Percentiles rank a stretch among this genome's conserved stretches.
Evolutionary conservation across 2,888 invertebrate genomes (phyloP).

Genomic region (Euproctis similis): DNA sequence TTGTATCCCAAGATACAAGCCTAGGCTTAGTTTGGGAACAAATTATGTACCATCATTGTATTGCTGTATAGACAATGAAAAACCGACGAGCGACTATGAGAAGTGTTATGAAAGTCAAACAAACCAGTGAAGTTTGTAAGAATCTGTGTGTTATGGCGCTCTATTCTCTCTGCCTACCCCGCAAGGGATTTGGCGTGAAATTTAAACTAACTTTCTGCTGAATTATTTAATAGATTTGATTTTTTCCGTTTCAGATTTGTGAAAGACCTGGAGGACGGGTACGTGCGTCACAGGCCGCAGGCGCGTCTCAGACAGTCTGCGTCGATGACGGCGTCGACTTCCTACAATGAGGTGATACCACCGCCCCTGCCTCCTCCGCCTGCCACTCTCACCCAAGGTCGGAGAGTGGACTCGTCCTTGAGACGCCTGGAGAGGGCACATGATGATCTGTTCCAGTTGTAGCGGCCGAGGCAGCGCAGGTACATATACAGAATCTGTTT

Average conservation of each 20-base stretch:
- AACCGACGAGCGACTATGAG: slow-evolving; percentile 1
- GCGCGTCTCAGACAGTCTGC: slow-evolving; percentile 76
- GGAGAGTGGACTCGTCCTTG: slow-evolving; percentile 85
- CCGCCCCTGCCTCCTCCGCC: slow-evolving; percentile 75
- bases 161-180: no score
- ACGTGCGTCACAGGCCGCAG: slow-evolving; percentile 70
- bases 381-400: slow-evolving; percentile 86
- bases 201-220: slow-evolving; percentile 2
- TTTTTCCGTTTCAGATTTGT: slow-evolving; percentile 65
- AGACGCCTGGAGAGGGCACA: slow-evolving; percentile 89
- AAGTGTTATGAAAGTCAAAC: no score
- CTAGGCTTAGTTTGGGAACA: no score
- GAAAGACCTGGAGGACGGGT: slow-evolving; percentile 70
- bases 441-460: slow-evolving; percentile 94
- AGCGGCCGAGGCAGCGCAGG: slow-evolving; percentile 78
- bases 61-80: no score
- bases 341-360: slow-evolving; percentile 64
- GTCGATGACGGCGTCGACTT: slow-evolving; percentile 64
- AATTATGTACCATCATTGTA: no score
- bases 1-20: no score
- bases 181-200: no score
- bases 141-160: slow-evolving; percentile 1
- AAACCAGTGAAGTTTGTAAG: background rate
- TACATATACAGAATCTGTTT: slow-evolving; percentile 15
- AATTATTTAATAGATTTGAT: no score